Evolutionary conservation across 1,140 invertebrate species (phyloP), one percentile per base, ranked within the genome.

Genomic region (Drepana arcuata): DNA sequence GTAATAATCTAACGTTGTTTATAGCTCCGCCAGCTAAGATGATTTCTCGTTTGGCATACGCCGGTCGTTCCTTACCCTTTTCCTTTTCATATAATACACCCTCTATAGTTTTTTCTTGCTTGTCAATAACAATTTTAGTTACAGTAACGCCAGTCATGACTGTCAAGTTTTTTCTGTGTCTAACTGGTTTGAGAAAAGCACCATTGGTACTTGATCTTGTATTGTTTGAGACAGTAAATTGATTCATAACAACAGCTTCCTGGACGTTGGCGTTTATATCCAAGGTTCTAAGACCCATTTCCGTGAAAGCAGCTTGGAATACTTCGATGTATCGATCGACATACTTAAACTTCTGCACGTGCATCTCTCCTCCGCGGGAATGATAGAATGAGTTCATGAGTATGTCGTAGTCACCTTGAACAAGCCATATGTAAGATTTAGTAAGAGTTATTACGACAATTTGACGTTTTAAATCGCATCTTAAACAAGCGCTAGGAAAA

Each of bases 61-160:
- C 70, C 2, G 48, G 51, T 35, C 48, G 39, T 42, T 73, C 26
- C 68, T 80, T 57, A 44, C 65, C 59, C 58, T 84, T 33, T 47
- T 62, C 62, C 56, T 86, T 30, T 59, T 83, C 71, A 47, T 79
- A 89, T n/a, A 88, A 80, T 30, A 91, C 84, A 1, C 88, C 88
- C 2, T 82, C 74, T 1, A 85, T 85, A 23, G 44, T 73, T 57
- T 88, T 90, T 56, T 84, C 59, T 47, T 62, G 60, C 2, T 72
- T 69, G 60, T 94, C 86, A 39, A 94, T 88, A 1, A 93, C 52
- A 12, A 94, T 83, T 80, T 86, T 89, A 1, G 85, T 86, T 2
- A 87, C 88, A 2, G 74, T 84, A 7, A 84, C 85, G 3, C 80
- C 71, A 25, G 84, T 87, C 2, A 85, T 81, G 2, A 90, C 72